A percentile compares a stretch with the other conserved stretches of the same genome.
phyloP scores from a whole-genome alignment of 2,797 vertebrate genomes.

The Pantherophis alleghaniensis region DNA sequence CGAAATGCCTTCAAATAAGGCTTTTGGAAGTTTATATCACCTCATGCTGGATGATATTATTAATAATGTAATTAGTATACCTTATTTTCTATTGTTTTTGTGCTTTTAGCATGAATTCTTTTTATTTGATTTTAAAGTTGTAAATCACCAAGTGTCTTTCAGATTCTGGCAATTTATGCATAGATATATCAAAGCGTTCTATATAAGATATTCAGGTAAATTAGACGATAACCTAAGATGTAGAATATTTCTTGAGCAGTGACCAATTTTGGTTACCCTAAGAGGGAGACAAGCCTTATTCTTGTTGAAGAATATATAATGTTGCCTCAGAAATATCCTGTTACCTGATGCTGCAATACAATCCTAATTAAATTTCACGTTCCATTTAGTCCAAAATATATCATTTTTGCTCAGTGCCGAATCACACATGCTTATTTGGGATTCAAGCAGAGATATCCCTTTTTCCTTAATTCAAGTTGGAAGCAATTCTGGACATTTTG shows the following conservation, averaged over 20 bases:
- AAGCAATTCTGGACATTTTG: conserved; percentile 14
- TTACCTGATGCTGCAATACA: background rate
- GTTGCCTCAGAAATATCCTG: background rate
- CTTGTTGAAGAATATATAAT: background rate
- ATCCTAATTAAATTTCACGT: conserved; percentile 10
- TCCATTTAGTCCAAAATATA: conserved; percentile 1
- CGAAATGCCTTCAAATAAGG: background rate
- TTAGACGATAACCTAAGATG: background rate
- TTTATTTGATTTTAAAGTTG: background rate
- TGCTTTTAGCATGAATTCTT: background rate
- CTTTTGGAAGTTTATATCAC: background rate
- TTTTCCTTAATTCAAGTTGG: background rate
- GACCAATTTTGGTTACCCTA: background rate
- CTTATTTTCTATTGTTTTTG: background rate
- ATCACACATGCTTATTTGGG: background rate
- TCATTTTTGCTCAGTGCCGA: background rate
- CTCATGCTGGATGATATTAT: background rate
- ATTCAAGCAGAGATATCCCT: background rate
- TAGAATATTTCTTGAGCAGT: background rate
- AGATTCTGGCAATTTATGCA: background rate
- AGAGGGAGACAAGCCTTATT: background rate
- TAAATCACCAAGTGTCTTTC: background rate
- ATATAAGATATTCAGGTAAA: background rate
- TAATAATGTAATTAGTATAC: background rate
- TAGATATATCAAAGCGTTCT: background rate